These are phyloP conservation scores for Psilopogon haemacephalus DNA, from an alignment of 2,113 vertebrate genomes.

Conservation along the genomic window DNA sequence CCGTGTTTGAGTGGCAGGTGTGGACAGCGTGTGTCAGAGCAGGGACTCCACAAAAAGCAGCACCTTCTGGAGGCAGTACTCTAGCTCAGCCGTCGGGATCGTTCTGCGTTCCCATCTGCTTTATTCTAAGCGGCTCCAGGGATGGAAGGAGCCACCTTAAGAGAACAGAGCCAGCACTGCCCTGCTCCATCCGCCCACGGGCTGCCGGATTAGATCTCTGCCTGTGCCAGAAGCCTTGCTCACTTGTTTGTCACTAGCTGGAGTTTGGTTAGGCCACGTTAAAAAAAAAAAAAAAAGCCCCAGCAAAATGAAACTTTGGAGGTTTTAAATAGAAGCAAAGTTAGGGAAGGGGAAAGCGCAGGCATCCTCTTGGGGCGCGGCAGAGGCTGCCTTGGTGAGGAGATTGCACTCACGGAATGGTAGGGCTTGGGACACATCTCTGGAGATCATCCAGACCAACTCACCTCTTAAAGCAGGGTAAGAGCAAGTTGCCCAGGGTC, in stretches of 20 bases:
- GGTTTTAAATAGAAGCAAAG: background rate
- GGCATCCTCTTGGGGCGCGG: background rate
- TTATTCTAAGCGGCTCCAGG: conserved; percentile 52
- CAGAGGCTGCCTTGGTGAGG: background rate
- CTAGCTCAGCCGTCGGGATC: background rate
- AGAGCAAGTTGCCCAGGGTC: no score
- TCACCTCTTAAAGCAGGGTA: no score
- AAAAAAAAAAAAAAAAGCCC: background rate
- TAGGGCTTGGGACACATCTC: no score
- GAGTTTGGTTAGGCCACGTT: conserved; percentile 27
- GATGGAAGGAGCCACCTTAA: conserved; percentile 61
- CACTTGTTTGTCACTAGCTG: conserved; percentile 67
- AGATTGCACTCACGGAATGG: no score
- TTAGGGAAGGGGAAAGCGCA: background rate
- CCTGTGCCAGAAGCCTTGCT: conserved; percentile 61
- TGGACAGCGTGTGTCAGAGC: background rate
- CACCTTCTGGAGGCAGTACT: conserved; percentile 1
- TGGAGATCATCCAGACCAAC: no score
- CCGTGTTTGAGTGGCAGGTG: background rate
- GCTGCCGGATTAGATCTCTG: conserved; percentile 53
- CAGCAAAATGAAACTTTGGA: background rate
- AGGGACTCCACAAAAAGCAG: conserved; percentile 16
- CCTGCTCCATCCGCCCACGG: conserved; percentile 24
- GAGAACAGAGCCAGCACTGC: conserved; percentile 16
- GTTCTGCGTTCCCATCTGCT: conserved; percentile 54